Evolutionary conservation across 2,888 invertebrate genomes (phyloP).

Genomic region (Thyatira batis): DNA sequence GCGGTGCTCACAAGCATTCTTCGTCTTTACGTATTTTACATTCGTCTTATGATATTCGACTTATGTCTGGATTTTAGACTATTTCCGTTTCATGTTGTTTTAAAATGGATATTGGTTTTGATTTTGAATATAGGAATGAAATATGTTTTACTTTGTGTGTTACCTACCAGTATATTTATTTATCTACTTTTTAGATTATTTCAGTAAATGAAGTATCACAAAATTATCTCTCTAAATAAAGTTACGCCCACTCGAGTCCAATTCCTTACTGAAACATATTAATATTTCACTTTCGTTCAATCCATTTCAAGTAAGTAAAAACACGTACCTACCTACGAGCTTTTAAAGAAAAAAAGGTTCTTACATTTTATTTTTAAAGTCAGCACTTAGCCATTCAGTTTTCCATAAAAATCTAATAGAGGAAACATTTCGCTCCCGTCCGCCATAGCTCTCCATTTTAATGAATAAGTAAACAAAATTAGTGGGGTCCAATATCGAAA

Average conservation of each 20-base stretch:
- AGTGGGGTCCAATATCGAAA: constrained; percentile 74
- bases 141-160: background rate
- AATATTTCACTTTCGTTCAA: background rate
- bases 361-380: constrained; percentile 31
- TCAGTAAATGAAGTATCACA: too few species aligned
- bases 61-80: constrained; percentile 33
- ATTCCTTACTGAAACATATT: background rate
- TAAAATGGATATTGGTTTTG: constrained; percentile 13
- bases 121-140: constrained; percentile 2
- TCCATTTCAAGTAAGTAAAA: background rate
- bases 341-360: constrained; percentile 19
- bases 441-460: constrained; percentile 73
- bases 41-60: constrained; percentile 39
- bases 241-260: background rate
- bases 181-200: too few species aligned
- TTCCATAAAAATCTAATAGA: constrained; percentile 71
- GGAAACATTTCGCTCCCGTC: constrained; percentile 55
- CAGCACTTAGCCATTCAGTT: constrained; percentile 57
- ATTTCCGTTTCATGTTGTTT: constrained; percentile 26
- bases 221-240: too few species aligned
- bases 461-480: constrained; percentile 80
- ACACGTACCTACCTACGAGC: constrained; percentile 6
- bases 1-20: constrained; percentile 60
- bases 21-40: constrained; percentile 51
- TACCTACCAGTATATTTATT: background rate